Percentiles rank a stretch among this genome's conserved stretches.
Conservation (phyloP, 2,797 vertebrate species). For the Pygocentrus nattereri region DNA sequence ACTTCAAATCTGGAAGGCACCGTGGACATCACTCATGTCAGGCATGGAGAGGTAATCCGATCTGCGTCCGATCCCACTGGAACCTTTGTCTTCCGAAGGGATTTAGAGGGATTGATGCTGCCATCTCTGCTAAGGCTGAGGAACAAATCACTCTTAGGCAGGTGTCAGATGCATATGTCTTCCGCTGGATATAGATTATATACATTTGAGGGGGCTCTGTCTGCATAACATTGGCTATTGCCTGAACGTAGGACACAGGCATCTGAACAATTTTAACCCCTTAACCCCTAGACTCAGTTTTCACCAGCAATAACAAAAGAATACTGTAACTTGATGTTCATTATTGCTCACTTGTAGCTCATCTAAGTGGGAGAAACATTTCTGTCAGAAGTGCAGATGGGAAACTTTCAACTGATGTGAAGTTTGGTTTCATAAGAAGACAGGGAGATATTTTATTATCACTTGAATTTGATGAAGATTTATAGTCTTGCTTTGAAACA, state of each 20-base stretch:
- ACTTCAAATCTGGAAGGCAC: constrained; percentile 79
- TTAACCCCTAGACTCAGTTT: neutral
- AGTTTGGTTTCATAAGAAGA: too few relatives aligned
- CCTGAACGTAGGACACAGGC: constrained; percentile 72
- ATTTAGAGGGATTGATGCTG: constrained; percentile 83
- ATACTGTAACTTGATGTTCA: too few relatives aligned
- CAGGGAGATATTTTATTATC: too few relatives aligned
- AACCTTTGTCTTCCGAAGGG: constrained; percentile 81
- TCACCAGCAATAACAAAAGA: too few relatives aligned
- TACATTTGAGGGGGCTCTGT: constrained; percentile 71
- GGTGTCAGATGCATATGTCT: constrained; percentile 82
- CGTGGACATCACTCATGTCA: constrained; percentile 81
- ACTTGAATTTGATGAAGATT: too few relatives aligned
- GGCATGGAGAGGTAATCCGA: constrained; percentile 80
- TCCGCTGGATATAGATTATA: constrained; percentile 79
- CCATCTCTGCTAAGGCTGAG: constrained; percentile 79
- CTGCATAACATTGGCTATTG: constrained; percentile 73
- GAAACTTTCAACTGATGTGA: too few relatives aligned
- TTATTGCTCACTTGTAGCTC: too few relatives aligned
- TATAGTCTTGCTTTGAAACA: too few relatives aligned
- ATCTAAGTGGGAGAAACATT: too few relatives aligned
- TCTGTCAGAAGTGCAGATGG: too few relatives aligned
- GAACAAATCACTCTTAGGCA: constrained; percentile 83
- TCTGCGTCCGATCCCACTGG: constrained; percentile 80
- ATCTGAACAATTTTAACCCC: constrained; percentile 61